A percentile compares a stretch with the other conserved stretches of the same genome.
Conservation (phyloP, 2,797 vertebrate species). For the Anabas testudineus region DNA sequence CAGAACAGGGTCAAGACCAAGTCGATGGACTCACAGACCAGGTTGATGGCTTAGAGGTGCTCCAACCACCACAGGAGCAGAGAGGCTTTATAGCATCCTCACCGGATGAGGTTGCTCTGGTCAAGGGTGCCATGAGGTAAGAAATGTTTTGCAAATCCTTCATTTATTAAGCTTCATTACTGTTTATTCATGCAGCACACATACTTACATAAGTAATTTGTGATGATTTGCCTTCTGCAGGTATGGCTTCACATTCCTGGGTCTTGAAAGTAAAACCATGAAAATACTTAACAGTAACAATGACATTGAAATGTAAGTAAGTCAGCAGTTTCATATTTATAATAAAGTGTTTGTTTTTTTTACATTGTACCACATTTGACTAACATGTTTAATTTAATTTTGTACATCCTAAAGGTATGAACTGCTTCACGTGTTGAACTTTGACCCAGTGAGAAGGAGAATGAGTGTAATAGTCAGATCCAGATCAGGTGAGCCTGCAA, state of each 20-base stretch:
- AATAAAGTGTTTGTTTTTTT: neutral
- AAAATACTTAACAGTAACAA: constrained; percentile 92
- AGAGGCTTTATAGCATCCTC: constrained; percentile 93
- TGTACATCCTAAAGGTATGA: constrained; percentile 85
- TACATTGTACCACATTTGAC: neutral
- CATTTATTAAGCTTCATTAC: too few relatives aligned
- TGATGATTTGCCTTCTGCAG: constrained; percentile 81
- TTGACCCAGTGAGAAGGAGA: constrained; percentile 93
- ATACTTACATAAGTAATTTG: constrained; percentile 30
- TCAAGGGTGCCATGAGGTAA: constrained; percentile 96
- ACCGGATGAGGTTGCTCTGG: constrained; percentile 95
- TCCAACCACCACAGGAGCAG: constrained; percentile 54
- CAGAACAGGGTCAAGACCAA: constrained; percentile 72
- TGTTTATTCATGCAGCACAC: neutral
- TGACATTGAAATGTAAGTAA: constrained; percentile 95
- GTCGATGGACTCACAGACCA: constrained; percentile 80
- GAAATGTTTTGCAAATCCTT: too few relatives aligned
- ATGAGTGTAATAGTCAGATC: constrained; percentile 97
- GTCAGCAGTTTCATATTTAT: constrained; percentile 60
- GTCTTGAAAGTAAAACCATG: constrained; percentile 90
- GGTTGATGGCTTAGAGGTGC: constrained; percentile 79
- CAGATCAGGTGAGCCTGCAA: constrained; percentile 82
- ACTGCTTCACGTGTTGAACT: constrained; percentile 94
- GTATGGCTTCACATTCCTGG: constrained; percentile 96
- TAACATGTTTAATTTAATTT: neutral